These are phyloP conservation scores for Muscicapa striata DNA, from an alignment of 2,797 vertebrate genomes.

Conservation along the genomic window DNA sequence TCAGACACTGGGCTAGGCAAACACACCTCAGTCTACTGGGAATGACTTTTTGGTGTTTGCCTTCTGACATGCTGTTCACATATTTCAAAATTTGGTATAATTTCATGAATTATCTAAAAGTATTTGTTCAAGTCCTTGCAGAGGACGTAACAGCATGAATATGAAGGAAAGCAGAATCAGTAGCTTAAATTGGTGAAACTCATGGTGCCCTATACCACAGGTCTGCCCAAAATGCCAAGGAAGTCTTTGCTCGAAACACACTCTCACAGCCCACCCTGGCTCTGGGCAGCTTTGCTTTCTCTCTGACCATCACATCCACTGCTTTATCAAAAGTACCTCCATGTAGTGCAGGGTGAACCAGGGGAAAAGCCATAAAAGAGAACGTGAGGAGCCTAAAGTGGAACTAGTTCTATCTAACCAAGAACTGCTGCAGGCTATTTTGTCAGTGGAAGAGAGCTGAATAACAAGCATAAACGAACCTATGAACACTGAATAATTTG, in stretches of 20 bases:
- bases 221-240: not conserved
- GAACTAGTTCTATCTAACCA: constrained; percentile 47
- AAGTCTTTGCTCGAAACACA: not conserved
- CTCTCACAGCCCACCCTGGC: rapidly evolving
- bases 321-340: not conserved
- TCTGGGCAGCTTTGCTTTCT: not conserved
- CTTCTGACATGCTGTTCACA: not conserved
- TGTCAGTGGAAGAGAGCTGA: constrained; percentile 40
- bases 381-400: not conserved
- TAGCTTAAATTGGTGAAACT: not conserved
- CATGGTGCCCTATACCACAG: not conserved
- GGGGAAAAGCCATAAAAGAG: not conserved
- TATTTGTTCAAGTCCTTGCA: not conserved
- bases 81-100: not conserved
- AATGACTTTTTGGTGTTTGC: not conserved
- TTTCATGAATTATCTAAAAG: not conserved
- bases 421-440: constrained; percentile 46
- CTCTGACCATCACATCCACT: not conserved
- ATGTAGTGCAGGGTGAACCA: not conserved
- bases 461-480: constrained; percentile 45
- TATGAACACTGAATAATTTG: constrained; percentile 46
- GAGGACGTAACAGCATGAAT: not conserved
- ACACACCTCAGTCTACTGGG: not conserved
- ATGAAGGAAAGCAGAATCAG: not conserved
- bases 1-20: not conserved